These are phyloP conservation scores for Solen grandis DNA, from an alignment of 1,140 invertebrate species.

Conservation along the genomic window DNA sequence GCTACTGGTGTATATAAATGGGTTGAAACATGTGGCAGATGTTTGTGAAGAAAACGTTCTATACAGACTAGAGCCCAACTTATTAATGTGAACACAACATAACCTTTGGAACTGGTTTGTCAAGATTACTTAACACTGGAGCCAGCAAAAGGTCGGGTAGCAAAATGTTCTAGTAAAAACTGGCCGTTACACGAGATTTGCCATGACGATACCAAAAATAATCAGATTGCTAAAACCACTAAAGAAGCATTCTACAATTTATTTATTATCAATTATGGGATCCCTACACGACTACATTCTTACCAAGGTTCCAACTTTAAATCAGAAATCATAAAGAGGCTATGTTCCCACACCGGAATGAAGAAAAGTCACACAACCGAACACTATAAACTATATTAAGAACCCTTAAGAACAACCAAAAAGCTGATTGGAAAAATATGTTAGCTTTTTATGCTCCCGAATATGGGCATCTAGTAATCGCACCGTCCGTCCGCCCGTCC, in stretches of 20 bases:
- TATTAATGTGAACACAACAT: constrained; percentile 14
- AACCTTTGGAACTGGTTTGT: constrained; percentile 14
- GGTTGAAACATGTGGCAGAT: constrained; percentile 13
- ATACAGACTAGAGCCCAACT: not conserved
- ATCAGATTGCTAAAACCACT: constrained; percentile 12
- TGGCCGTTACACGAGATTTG: constrained; percentile 38
- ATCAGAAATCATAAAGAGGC: constrained; percentile 7
- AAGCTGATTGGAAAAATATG: not conserved
- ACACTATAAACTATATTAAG: constrained; percentile 5
- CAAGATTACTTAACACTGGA: constrained; percentile 15
- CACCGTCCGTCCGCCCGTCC: not conserved
- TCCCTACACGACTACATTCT: not conserved
- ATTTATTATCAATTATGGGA: constrained; percentile 10
- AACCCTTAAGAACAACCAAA: not conserved
- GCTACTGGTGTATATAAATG: not conserved
- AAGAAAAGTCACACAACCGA: not conserved
- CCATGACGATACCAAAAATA: constrained; percentile 22
- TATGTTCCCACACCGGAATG: not conserved
- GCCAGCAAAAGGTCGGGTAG: constrained; percentile 4
- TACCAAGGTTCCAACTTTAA: constrained; percentile 38
- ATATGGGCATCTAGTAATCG: not conserved
- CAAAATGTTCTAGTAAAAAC: constrained; percentile 21
- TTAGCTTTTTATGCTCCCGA: not conserved
- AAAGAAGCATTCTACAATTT: constrained; percentile 15
- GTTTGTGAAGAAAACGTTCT: constrained; percentile 20